These are phyloP conservation scores for Ageneiosus marmoratus DNA, from an alignment of 2,113 vertebrate species.

Conservation along the genomic window DNA sequence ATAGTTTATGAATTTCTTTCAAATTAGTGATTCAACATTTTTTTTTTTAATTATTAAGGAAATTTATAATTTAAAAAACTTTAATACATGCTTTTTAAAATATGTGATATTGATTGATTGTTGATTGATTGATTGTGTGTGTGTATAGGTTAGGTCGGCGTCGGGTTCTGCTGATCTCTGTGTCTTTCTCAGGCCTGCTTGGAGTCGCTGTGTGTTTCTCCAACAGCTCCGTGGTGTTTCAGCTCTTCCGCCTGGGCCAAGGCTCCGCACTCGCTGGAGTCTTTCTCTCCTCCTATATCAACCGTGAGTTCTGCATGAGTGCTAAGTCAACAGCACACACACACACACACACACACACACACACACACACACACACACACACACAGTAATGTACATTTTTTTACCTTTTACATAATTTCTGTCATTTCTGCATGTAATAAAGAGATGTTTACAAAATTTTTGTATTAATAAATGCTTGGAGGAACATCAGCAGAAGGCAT, in stretches of 20 bases:
- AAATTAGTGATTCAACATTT: background rate
- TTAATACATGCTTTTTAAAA: too few relatives aligned
- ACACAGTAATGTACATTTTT: background rate
- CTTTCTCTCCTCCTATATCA: slow-evolving; percentile 79
- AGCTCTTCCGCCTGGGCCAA: slow-evolving; percentile 74
- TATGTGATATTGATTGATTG: too few relatives aligned
- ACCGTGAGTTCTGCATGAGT: slow-evolving; percentile 66
- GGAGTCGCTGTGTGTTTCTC: slow-evolving; percentile 75
- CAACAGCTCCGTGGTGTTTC: slow-evolving; percentile 65
- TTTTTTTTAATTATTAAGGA: background rate
- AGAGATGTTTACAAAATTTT: background rate
- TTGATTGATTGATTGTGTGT: slow-evolving; percentile 1
- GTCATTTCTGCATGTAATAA: background rate
- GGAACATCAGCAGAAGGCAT: background rate
- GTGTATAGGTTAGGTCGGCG: slow-evolving; percentile 79
- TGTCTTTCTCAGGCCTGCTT: slow-evolving; percentile 74
- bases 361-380: background rate
- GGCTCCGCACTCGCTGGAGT: slow-evolving; percentile 77
- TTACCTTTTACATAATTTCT: too few relatives aligned
- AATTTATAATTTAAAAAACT: too few relatives aligned
- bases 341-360: background rate
- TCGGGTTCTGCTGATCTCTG: slow-evolving; percentile 68
- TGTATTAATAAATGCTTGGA: background rate
- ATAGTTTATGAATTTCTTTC: too few relatives aligned
- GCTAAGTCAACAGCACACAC: background rate